Conservation (phyloP, 2,113 vertebrate species). For the Neodontobutis hainanensis region DNA sequence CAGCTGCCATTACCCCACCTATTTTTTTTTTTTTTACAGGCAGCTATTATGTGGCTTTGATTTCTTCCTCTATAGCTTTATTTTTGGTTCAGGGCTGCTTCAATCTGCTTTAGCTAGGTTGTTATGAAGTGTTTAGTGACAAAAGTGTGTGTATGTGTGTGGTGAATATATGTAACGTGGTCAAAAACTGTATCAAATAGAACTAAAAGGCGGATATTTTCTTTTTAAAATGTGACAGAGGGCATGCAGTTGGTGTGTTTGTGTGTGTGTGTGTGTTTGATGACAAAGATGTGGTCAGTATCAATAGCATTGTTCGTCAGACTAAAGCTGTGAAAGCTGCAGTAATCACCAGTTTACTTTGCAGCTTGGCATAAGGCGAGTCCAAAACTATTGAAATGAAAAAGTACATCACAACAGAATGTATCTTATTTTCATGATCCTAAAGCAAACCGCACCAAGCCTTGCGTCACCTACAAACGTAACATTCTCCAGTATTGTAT, state of each 20-base stretch:
- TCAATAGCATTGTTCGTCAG: constrained; percentile 14
- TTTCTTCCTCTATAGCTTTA: neutral
- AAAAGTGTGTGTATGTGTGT: constrained; percentile 38
- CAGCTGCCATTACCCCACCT: neutral
- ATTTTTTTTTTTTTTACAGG: constrained; percentile 10
- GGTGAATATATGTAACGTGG: constrained; percentile 50
- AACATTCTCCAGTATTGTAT: constrained; percentile 11
- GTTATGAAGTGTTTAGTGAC: constrained; percentile 56
- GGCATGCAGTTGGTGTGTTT: constrained; percentile 25
- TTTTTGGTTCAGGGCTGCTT: constrained; percentile 21
- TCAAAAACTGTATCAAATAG: constrained; percentile 36
- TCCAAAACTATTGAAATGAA: neutral
- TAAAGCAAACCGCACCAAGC: neutral
- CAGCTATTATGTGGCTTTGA: constrained; percentile 8
- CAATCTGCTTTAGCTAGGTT: constrained; percentile 41
- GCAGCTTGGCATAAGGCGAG: constrained; percentile 44
- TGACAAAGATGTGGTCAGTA: constrained; percentile 32
- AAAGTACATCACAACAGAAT: neutral
- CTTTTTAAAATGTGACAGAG: constrained; percentile 50
- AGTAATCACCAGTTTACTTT: constrained; percentile 30
- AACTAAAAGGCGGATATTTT: constrained; percentile 21
- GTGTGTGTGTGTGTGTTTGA: constrained; percentile 12
- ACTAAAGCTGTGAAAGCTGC: constrained; percentile 11
- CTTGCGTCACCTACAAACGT: constrained; percentile 1
- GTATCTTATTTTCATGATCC: neutral